Evolutionary conservation across 2,113 vertebrate species (phyloP), one percentile per base, ranked within the genome.

Genomic region (Gallinago paraguaiae): DNA sequence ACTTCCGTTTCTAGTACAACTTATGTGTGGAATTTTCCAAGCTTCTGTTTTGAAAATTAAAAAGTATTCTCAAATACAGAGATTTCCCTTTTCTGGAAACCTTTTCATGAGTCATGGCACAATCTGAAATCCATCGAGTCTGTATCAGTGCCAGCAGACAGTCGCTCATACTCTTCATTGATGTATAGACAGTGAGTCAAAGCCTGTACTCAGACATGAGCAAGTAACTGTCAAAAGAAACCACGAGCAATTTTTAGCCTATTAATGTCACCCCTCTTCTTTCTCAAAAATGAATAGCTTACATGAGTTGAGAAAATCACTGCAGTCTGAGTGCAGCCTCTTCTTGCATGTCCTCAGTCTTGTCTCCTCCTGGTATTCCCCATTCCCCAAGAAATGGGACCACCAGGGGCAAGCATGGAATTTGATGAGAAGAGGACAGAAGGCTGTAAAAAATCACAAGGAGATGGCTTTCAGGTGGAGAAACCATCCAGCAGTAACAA

Each of bases 171-270:
- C 69, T 83, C 72, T 51, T 86, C 92, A 53, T 84, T 96, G 95
- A 88, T 97, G 93, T 96, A 93, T 96, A 96, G 93, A 95, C 96
- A 96, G 80, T 96, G 95, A 97, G 95, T 96, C 96, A 96, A 96
- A 94, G 90, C 92, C 83, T 86, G 53, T 46, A 53, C 90, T 94
- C 83, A 93, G 93, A 93, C 69, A 54, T 59, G 77, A 94, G 88
- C 92, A 54, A 91, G 91, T 27, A 83, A 37, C 91, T 96, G 93
- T 96, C 88, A 92, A 41, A 84, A 79, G 80, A 89, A 93, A 79
- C 90, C 81, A 76, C 23, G 22, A 65, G 61, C 7, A n/a, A 82
- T 86, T 76, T 91, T 96, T 79, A 94, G 77, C 65, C 63, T 82
- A 91, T 86, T 96, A 87, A 65, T 93, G 86, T 95, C 84, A 92